Evolutionary conservation across 2,797 vertebrate genomes (phyloP), one percentile per base, ranked within the genome.

Genomic region (Aphelocoma californica): DNA sequence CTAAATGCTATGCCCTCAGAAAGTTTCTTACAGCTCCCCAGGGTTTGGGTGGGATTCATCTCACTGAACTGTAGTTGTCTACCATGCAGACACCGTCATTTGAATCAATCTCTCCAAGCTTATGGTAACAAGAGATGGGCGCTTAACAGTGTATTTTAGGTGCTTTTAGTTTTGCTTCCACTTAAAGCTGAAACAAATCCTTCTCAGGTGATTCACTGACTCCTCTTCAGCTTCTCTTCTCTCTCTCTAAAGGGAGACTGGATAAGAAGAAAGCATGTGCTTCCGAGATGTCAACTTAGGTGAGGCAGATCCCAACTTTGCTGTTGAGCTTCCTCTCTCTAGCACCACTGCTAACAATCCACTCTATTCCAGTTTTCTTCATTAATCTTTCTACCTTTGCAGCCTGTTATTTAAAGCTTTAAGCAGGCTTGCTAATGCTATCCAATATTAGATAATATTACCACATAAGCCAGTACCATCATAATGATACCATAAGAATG

Each of bases 121-220:
- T 57, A 65, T 2, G 16, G 42, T 18, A 69, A 47, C 44, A 57
- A 58, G 28, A 58, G 42, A 83, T 0, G 0, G 9, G 31, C 0
- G 0, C 56, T 74, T 82, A 45, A 34, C 19, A 18, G 45, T 8
- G 29, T 24, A 72, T 62, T 67, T 86, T 56, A 34, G 16, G 25
- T 75, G 29, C 29, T 81, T 91, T 75, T 58, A 72, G 31, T 26
- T 94, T 79, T 84, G 28, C 54, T 94, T 86, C 50, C 58, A 72
- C 50, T 81, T 67, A n/a, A 82, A 87, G 29, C 10, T 80, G 67
- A 77, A 89, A 84, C 8, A 72, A 81, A 87, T 62, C 36, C 42
- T 73, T 77, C 51, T 71, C 10, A 1, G 17, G 57, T 40, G 54
- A 88, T 83, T 81, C n/a, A 58, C 38, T 47, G 38, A 78, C 60